Conservation (phyloP, 2,797 vertebrate species). For the Pagetopsis macropterus region DNA sequence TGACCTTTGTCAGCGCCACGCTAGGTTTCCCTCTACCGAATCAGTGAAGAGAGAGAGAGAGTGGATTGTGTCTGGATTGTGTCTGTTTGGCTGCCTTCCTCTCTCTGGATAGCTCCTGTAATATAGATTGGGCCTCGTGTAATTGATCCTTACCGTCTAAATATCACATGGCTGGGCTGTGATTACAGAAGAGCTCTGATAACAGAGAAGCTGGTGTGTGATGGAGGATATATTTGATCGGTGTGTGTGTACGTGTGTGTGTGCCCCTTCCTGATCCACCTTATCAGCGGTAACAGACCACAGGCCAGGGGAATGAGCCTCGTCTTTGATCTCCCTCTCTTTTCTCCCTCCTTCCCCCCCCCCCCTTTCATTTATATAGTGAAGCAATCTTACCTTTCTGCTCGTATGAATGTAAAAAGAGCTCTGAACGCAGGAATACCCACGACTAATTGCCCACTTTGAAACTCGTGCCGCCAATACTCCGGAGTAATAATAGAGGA, state of each 20-base stretch:
- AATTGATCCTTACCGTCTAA: conserved; percentile 53
- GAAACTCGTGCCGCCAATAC: conserved; percentile 27
- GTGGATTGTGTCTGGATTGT: background rate
- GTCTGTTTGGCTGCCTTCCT: conserved; percentile 15
- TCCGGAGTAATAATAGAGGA: conserved; percentile 22
- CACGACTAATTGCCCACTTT: conserved; percentile 62
- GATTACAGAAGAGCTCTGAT: conserved; percentile 48
- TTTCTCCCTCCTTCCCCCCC: conserved; percentile 19
- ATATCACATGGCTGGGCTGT: conserved; percentile 57
- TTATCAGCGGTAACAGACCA: conserved; percentile 76
- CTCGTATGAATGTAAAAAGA: conserved; percentile 46
- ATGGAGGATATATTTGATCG: conserved; percentile 8
- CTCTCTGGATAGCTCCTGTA: conserved; percentile 38
- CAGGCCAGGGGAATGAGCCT: conserved; percentile 50
- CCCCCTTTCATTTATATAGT: conserved; percentile 6
- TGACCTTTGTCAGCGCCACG: conserved; percentile 29
- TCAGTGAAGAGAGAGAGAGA: background rate
- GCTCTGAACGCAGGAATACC: conserved; percentile 32
- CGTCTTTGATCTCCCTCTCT: conserved; percentile 54
- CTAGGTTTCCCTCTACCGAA: conserved; percentile 20
- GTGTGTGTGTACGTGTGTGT: conserved; percentile 9
- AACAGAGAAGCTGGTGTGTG: conserved; percentile 21
- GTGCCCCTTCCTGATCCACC: conserved; percentile 55
- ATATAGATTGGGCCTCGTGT: conserved; percentile 39
- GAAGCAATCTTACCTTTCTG: conserved; percentile 20